A percentile compares a stretch with the other conserved stretches of the same genome.
These are phyloP conservation scores for Fragum fragum DNA, from an alignment of 2,888 invertebrate species.

Conservation along the genomic window DNA sequence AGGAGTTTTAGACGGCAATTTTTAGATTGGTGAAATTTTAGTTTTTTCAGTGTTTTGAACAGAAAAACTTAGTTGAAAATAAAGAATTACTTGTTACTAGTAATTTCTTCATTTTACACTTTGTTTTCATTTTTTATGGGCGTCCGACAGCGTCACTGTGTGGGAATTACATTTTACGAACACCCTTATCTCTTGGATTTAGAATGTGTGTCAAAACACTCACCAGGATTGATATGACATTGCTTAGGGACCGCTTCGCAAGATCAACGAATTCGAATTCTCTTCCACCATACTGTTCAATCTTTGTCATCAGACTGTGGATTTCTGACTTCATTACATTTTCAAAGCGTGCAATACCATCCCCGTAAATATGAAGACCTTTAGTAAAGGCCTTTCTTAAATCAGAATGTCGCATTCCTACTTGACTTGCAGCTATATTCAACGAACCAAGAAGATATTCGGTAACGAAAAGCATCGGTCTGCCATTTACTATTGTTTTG, in stretches of 20 bases:
- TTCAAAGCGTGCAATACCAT: constrained; percentile 18
- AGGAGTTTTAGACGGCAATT: no score
- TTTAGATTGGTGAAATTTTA: no score
- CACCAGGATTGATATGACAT: constrained; percentile 11
- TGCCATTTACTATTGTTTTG: not conserved
- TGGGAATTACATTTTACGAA: no score
- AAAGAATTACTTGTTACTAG: no score
- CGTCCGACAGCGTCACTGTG: no score
- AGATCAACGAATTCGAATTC: not conserved
- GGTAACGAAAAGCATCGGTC: not conserved
- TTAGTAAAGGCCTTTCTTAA: constrained; percentile 5
- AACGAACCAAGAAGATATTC: no score
- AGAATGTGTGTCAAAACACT: no score
- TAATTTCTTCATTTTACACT: no score
- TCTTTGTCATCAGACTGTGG: not conserved
- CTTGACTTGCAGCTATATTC: not conserved
- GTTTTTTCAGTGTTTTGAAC: no score
- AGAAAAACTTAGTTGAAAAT: no score
- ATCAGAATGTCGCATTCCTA: constrained; percentile 1
- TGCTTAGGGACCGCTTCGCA: not conserved
- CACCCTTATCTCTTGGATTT: no score
- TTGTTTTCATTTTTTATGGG: no score
- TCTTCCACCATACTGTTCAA: not conserved
- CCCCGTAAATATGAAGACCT: constrained; percentile 15
- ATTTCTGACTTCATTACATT: constrained; percentile 2